Conservation (phyloP, 1,140 invertebrate species). For the Fopius arisanus region DNA sequence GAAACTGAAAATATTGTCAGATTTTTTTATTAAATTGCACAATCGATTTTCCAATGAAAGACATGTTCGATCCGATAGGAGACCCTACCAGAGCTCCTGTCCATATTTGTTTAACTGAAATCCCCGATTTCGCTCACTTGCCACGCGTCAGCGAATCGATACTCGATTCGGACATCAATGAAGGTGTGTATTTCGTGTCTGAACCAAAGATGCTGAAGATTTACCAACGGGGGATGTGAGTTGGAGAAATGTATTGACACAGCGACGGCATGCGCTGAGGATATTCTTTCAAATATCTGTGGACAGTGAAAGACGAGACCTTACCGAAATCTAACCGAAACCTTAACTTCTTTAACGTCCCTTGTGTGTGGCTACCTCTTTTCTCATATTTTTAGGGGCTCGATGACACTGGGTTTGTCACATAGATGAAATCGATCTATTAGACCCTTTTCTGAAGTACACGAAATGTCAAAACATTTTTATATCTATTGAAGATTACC, state of each 20-base stretch:
- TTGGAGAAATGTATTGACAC: constrained; percentile 29
- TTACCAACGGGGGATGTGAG: constrained; percentile 11
- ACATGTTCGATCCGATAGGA: constrained; percentile 10
- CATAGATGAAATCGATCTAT: not conserved
- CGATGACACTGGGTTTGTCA: not conserved
- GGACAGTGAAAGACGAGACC: constrained; percentile 41
- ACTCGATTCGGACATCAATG: constrained; percentile 17
- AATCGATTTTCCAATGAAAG: not conserved
- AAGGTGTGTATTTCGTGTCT: constrained; percentile 19
- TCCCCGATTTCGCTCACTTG: constrained; percentile 32
- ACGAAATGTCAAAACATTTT: not conserved
- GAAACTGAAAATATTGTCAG: constrained; percentile 9
- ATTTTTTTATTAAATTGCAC: not conserved
- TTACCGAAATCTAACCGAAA: constrained; percentile 21
- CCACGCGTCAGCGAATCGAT: constrained; percentile 38
- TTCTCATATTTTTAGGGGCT: not conserved
- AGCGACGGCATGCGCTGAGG: not conserved
- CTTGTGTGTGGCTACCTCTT: not conserved
- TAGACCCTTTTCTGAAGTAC: not conserved
- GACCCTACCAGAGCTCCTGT: constrained; percentile 15
- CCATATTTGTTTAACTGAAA: constrained; percentile 42
- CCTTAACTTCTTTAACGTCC: constrained; percentile 8
- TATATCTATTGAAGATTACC: not conserved
- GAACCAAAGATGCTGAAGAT: constrained; percentile 15
- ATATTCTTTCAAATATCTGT: constrained; percentile 30